Percentiles rank a stretch among this genome's conserved stretches.
phyloP scores from a whole-genome alignment of 2,113 vertebrate genomes.

The Lontra canadensis region DNA sequence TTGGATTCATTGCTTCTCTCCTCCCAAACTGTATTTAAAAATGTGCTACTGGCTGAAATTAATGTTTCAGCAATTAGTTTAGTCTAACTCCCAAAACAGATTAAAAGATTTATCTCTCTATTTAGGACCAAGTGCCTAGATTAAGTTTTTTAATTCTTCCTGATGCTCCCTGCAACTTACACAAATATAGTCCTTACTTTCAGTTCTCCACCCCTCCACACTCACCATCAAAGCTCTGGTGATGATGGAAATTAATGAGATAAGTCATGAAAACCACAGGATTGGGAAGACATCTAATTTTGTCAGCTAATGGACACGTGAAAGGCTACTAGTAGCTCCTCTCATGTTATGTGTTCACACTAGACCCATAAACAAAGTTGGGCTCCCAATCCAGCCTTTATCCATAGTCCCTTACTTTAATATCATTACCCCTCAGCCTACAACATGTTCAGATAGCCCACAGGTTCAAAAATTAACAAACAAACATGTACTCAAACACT shows the following conservation, averaged over 20 bases:
- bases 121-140: conserved; percentile 15
- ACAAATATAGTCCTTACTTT: not conserved
- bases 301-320: not conserved
- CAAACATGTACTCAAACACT: not conserved
- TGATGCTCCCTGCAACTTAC: not conserved
- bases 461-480: conserved; percentile 6
- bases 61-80: conserved; percentile 28
- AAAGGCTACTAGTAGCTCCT: not conserved
- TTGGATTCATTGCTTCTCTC: not conserved
- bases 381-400: not conserved
- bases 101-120: not conserved
- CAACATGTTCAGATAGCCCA: not conserved
- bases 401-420: not conserved
- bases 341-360: not conserved
- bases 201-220: not conserved
- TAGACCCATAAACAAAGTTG: not conserved
- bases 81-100: conserved; percentile 29
- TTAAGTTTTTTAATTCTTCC: conserved; percentile 6
- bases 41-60: not conserved
- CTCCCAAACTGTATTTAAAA: conserved; percentile 6
- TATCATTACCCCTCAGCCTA: not conserved
- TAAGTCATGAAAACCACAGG: conserved; percentile 14
- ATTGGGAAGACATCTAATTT: not conserved
- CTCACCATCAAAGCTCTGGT: not conserved
- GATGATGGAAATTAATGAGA: not conserved